Evolutionary conservation across 30 jellyfish, hydroid and myxozoan genomes (phyloP).

Genomic region (Haliclystus octoradiatus): DNA sequence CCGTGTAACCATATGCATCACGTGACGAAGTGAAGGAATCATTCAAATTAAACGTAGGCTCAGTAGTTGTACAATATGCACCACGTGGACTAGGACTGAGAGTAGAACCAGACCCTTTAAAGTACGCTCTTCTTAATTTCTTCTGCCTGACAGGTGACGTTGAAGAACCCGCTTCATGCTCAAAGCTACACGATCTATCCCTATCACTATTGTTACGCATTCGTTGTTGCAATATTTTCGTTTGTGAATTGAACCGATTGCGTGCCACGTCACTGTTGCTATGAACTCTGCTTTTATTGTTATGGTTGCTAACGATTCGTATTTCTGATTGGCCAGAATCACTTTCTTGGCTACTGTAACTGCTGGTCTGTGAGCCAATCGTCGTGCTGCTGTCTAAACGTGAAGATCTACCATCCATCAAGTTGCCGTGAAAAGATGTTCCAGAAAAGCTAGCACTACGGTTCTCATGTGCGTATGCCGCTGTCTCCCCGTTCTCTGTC

Average conservation of each 20-base stretch:
- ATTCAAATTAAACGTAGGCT: conserved; percentile 63
- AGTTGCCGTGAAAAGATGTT: conserved; percentile 7
- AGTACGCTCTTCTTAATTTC: conserved; percentile 24
- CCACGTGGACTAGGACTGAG: conserved; percentile 78
- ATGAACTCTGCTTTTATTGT: not conserved
- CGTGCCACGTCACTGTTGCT: not conserved
- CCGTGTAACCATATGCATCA: conserved; percentile 78
- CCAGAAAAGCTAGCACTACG: conserved; percentile 96
- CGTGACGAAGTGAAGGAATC: conserved; percentile 32
- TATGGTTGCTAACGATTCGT: not conserved
- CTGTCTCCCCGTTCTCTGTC: conserved; percentile 8
- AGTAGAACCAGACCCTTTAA: conserved; percentile 68
- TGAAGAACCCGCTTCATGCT: conserved; percentile 51
- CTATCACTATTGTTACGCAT: conserved; percentile 57
- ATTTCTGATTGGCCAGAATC: conserved; percentile 7
- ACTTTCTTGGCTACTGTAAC: conserved; percentile 68
- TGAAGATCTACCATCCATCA: not conserved
- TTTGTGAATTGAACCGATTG: not conserved
- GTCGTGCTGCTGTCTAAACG: conserved; percentile 3
- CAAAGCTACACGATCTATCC: conserved; percentile 46
- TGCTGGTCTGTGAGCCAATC: conserved; percentile 31
- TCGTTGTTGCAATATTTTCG: not conserved
- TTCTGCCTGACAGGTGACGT: conserved; percentile 17
- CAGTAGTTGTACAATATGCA: conserved; percentile 36
- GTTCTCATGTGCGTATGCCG: conserved; percentile 14